A percentile compares a stretch with the other conserved stretches of the same genome.
Conservation (phyloP, 2,888 invertebrate species). For the Pachycephus smyrnensis region DNA sequence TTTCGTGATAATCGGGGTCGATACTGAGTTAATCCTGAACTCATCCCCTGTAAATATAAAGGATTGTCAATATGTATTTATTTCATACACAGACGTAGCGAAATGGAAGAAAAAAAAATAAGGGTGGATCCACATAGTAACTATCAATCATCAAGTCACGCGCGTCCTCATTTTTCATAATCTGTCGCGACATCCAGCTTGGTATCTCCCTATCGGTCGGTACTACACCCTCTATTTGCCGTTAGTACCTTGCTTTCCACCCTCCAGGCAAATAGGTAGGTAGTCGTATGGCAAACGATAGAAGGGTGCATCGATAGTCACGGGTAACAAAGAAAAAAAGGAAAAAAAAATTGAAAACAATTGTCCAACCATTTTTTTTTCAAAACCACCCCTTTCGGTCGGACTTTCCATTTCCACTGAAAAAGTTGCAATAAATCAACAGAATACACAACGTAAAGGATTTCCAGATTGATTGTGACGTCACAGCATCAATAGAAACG, state of each 20-base stretch:
- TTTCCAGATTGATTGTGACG: neutral
- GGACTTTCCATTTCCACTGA: neutral
- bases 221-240: neutral
- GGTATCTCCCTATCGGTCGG: neutral
- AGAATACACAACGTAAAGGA: neutral
- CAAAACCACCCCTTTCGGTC: neutral
- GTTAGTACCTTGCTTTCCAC: neutral
- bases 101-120: neutral
- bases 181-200: conserved; percentile 8
- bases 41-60: neutral
- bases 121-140: neutral
- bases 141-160: conserved; percentile 13
- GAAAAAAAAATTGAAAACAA: neutral
- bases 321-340: neutral
- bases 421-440: neutral
- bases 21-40: neutral
- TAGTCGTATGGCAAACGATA: neutral
- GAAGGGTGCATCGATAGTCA: neutral
- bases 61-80: neutral
- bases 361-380: neutral
- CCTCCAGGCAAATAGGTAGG: neutral
- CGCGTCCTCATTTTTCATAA: conserved; percentile 21
- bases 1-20: neutral
- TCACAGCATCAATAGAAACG: neutral
- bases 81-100: neutral